phyloP scores from a whole-genome alignment of 2,113 vertebrate genomes.

The Ochotona curzoniae region DNA sequence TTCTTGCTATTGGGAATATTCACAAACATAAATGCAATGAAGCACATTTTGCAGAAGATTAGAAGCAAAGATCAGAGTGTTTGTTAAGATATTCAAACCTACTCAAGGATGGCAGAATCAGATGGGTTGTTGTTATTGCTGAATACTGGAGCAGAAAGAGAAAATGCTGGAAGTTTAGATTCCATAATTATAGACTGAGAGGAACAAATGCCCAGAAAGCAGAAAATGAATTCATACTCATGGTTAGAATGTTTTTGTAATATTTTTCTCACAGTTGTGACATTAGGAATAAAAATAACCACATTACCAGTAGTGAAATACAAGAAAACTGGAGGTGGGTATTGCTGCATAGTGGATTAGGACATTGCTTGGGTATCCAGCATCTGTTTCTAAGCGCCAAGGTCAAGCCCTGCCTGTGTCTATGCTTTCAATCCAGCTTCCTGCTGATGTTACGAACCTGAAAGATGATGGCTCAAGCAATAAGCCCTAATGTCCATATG shows the following conservation, averaged over 20 bases:
- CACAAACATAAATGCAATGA: neutral
- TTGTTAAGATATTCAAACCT: neutral
- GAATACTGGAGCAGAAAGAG: neutral
- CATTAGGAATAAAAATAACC: conserved; percentile 18
- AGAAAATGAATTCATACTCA: neutral
- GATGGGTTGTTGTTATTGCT: neutral
- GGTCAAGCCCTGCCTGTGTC: too few relatives aligned
- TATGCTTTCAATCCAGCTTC: too few relatives aligned
- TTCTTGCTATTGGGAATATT: neutral
- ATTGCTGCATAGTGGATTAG: too few relatives aligned
- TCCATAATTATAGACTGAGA: neutral
- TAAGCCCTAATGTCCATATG: too few relatives aligned
- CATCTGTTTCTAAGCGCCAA: too few relatives aligned
- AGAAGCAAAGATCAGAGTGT: neutral
- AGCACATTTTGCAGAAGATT: neutral
- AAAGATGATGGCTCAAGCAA: too few relatives aligned
- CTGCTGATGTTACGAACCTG: too few relatives aligned
- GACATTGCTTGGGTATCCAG: too few relatives aligned
- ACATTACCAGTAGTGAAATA: neutral
- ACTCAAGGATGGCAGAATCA: neutral
- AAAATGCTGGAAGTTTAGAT: neutral
- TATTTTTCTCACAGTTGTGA: neutral
- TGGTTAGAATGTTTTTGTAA: neutral
- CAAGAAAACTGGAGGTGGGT: neutral
- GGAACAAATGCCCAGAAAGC: neutral